Percentiles rank a stretch among this genome's conserved stretches.
Evolutionary conservation across 2,797 vertebrate genomes (phyloP).

Genomic region (Onychomys leucogaster): DNA sequence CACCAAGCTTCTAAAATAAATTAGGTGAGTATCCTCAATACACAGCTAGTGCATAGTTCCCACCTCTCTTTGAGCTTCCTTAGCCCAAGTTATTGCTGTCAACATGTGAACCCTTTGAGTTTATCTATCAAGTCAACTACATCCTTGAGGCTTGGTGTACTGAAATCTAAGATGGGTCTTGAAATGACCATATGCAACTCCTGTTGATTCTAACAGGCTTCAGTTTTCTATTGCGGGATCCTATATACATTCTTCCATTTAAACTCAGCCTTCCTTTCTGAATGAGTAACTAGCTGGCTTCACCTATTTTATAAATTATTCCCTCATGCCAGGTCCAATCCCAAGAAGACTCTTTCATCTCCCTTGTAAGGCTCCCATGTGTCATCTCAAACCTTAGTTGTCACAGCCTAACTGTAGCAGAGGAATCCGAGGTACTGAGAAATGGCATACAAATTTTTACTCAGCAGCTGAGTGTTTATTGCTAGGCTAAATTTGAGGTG

Average conservation of each 20-base stretch:
- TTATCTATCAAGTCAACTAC: background rate
- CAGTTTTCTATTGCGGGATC: background rate
- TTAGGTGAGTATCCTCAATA: too few relatives aligned
- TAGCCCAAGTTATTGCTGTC: background rate
- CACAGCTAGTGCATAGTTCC: background rate
- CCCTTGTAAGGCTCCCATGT: background rate
- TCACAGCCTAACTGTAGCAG: background rate
- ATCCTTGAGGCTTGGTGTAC: background rate
- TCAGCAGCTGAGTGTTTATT: background rate
- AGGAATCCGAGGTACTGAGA: background rate
- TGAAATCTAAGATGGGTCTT: background rate
- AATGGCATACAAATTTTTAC: background rate
- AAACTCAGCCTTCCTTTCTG: background rate
- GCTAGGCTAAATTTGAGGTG: background rate
- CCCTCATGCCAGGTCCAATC: background rate
- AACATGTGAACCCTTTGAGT: background rate
- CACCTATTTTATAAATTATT: background rate
- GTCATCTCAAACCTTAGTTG: background rate
- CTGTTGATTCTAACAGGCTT: background rate
- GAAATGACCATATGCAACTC: background rate
- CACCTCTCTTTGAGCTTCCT: background rate
- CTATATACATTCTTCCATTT: background rate
- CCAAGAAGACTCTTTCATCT: background rate
- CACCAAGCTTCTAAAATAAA: background rate
- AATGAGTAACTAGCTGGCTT: background rate